phyloP scores from a whole-genome alignment of 2,113 vertebrate genomes.

The Illadopsis cleaveri region DNA sequence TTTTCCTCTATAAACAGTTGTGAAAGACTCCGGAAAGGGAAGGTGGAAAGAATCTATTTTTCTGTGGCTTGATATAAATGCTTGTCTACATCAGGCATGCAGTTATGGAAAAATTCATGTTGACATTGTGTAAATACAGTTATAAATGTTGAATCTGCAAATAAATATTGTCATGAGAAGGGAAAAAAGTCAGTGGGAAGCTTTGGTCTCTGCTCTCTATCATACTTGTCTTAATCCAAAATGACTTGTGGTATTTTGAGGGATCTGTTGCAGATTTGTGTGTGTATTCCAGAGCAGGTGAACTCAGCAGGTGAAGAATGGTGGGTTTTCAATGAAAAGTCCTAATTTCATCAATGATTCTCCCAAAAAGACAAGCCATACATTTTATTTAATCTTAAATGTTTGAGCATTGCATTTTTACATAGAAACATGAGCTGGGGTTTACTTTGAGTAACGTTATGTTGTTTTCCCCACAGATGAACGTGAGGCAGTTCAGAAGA shows the following conservation, averaged over 20 bases:
- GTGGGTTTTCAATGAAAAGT: neutral
- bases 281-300: neutral
- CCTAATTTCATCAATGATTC: neutral
- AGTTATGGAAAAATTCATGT: neutral
- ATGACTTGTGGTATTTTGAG: neutral
- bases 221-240: neutral
- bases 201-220: neutral
- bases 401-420: neutral
- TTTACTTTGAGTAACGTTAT: neutral
- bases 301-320: neutral
- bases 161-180: neutral
- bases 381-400: neutral
- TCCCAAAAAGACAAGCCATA: neutral
- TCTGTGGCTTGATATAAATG: constrained; percentile 9
- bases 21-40: constrained; percentile 9
- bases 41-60: constrained; percentile 11
- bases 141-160: neutral
- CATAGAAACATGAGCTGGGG: accelerated
- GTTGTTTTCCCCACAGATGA: constrained; percentile 79
- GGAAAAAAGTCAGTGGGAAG: neutral
- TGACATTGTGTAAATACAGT: neutral
- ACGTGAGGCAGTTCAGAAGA: constrained; percentile 96
- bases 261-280: neutral
- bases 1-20: neutral
- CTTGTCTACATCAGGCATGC: neutral